Percentiles rank a stretch among this genome's conserved stretches.
Conservation (phyloP, 1,140 invertebrate genomes). For the Ruditapes philippinarum region DNA sequence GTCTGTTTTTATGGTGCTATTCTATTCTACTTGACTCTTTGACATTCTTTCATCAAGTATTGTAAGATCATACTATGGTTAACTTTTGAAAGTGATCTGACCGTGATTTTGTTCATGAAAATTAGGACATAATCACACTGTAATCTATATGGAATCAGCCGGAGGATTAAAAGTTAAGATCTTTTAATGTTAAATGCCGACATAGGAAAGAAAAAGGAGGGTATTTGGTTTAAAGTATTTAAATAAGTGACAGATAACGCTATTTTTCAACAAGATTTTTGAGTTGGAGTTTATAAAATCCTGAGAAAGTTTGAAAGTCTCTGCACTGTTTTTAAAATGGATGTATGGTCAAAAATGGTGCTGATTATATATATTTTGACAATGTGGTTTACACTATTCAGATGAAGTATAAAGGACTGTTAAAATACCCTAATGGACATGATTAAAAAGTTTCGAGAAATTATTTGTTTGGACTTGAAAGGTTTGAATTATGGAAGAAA, state of each 20-base stretch:
- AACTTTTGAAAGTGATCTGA: conserved; percentile 13
- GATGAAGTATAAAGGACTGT: too few relatives aligned
- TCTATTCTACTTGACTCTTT: conserved; percentile 15
- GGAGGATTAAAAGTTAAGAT: background rate
- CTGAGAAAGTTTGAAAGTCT: too few relatives aligned
- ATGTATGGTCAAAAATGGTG: conserved; percentile 43
- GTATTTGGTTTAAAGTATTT: too few relatives aligned
- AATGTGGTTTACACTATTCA: conserved; percentile 34
- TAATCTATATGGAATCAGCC: background rate
- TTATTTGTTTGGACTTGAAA: too few relatives aligned
- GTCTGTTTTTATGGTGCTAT: background rate
- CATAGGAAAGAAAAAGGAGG: too few relatives aligned
- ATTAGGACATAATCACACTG: background rate
- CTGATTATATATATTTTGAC: conserved; percentile 5
- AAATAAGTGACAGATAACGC: too few relatives aligned
- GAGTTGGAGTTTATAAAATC: too few relatives aligned
- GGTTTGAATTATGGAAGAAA: background rate
- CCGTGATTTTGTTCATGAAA: background rate
- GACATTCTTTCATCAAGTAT: conserved; percentile 29
- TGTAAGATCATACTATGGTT: background rate
- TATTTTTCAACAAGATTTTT: too few relatives aligned
- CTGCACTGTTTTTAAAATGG: conserved; percentile 36
- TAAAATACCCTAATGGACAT: too few relatives aligned
- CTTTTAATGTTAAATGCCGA: too few relatives aligned
- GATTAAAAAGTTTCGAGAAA: too few relatives aligned